Evolutionary conservation across 1,140 invertebrate species (phyloP).

Genomic region (Caerostris darwini): DNA sequence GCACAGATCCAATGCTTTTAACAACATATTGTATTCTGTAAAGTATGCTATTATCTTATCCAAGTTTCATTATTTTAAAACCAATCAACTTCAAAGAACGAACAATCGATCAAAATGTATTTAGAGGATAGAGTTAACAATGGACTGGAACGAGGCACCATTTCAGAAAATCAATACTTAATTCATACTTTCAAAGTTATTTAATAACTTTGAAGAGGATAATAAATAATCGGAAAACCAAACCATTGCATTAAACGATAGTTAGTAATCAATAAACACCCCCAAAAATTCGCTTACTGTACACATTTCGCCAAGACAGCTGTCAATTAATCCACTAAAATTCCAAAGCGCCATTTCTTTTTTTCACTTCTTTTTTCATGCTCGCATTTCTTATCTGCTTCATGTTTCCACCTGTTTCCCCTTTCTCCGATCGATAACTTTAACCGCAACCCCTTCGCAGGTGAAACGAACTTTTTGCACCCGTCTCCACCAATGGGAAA

Average conservation of each 20-base stretch:
- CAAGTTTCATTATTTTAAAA: too few relatives aligned
- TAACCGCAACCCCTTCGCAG: not conserved
- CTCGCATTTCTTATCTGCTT: not conserved
- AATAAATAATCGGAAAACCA: too few relatives aligned
- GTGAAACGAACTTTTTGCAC: constrained; percentile 21
- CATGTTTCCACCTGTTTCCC: not conserved
- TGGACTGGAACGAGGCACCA: too few relatives aligned
- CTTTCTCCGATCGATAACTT: not conserved
- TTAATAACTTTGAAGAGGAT: too few relatives aligned
- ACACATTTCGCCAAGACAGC: not conserved
- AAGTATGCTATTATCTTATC: too few relatives aligned
- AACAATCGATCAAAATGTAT: too few relatives aligned
- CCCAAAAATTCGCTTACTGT: not conserved
- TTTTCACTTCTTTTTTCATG: not conserved
- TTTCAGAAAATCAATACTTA: too few relatives aligned
- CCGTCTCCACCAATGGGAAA: constrained; percentile 6
- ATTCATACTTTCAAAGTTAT: too few relatives aligned
- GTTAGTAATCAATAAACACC: not conserved
- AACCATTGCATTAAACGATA: not conserved
- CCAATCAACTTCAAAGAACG: too few relatives aligned
- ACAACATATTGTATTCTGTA: too few relatives aligned
- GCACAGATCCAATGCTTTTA: too few relatives aligned
- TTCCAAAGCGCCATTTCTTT: not conserved
- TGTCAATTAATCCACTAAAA: not conserved
- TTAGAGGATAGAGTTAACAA: too few relatives aligned